These are phyloP conservation scores for Dryocosmus kuriphilus DNA, from an alignment of 2,888 invertebrate genomes.

Conservation along the genomic window DNA sequence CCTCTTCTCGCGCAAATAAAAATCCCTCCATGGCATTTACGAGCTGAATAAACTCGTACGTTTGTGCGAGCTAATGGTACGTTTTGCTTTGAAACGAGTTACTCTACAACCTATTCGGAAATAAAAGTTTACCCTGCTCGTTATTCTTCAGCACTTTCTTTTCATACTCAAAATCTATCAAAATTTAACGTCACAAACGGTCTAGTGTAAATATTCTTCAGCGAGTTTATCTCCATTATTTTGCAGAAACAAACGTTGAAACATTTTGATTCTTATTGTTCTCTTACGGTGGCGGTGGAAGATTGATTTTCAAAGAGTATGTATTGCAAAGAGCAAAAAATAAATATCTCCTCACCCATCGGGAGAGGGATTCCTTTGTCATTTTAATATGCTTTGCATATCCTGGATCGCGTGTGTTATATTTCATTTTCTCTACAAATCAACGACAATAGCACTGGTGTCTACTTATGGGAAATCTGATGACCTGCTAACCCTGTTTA, in stretches of 20 bases:
- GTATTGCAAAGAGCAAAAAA: neutral
- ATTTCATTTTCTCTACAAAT: constrained; percentile 33
- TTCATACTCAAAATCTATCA: neutral
- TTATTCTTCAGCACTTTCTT: neutral
- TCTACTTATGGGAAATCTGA: constrained; percentile 53
- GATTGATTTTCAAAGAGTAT: constrained; percentile 1
- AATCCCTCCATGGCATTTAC: neutral
- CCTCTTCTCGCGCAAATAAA: neutral
- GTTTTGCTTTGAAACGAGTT: neutral
- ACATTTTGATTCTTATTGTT: neutral
- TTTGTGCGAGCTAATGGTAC: neutral
- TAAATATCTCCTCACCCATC: constrained; percentile 14
- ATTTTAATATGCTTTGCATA: constrained; percentile 9
- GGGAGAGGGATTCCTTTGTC: constrained; percentile 7
- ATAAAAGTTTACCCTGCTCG: constrained; percentile 1
- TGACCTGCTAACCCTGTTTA: constrained; percentile 64
- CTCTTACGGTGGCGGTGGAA: neutral
- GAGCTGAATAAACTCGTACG: neutral
- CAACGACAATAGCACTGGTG: constrained; percentile 32
- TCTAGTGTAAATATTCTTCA: neutral
- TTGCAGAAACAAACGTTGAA: neutral
- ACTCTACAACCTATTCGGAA: neutral
- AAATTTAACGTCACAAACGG: neutral
- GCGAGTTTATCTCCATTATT: neutral
- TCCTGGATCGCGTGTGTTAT: constrained; percentile 28